Base-by-base conservation (phyloP, 1,140 invertebrate species). In the Bombus confusus region DNA sequence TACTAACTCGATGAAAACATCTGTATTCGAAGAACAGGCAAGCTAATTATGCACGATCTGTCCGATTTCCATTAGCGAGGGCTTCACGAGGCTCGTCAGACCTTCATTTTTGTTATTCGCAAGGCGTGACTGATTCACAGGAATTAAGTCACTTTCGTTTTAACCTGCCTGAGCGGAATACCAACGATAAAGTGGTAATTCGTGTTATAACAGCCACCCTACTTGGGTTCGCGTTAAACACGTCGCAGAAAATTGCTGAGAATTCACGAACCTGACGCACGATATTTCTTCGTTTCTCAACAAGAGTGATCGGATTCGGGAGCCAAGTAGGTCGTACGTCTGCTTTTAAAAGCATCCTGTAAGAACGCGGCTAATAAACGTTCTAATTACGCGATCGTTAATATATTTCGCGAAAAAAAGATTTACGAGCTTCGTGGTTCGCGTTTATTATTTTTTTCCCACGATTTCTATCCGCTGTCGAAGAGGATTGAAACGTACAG, bases 131-230 rank as follows among this genome's bases (percentile, higher is more conserved):
- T 28, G 66, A 72, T 71, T 79, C 82, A 71, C 74, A 59, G 82
- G 77, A 83, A 83, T 83, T 83, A 83, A 83, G 75, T 69, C 82
- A 83, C 82, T 83, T 78, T 83, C 82, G 47, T 83, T 83, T 71
- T 47, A 47, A n/a, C 18, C 37, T 3, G 75, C 1, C 18, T 52
- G 69, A 74, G 37, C n/a, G 64, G 82, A 78, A 83, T 83, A 83
- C 62, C 62, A 78, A 83, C 31, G 81, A 83, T 47, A 4, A 18
- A 25, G 41, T 43, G n/a, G 43, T 83, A 78, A 83, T 83, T 69
- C 64, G 74, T 78, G 66, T 83, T 77, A 69, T 83, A 83, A 69
- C 52, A 74, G 52, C 62, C 43, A 83, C 68, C 37, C n/a, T 62
- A 5, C 39, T 66, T 8, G 15, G 10, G 13, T 57, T 41, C 73